Base-by-base conservation (phyloP, 2,888 invertebrate genomes). In the Augochlorella aurata region DNA sequence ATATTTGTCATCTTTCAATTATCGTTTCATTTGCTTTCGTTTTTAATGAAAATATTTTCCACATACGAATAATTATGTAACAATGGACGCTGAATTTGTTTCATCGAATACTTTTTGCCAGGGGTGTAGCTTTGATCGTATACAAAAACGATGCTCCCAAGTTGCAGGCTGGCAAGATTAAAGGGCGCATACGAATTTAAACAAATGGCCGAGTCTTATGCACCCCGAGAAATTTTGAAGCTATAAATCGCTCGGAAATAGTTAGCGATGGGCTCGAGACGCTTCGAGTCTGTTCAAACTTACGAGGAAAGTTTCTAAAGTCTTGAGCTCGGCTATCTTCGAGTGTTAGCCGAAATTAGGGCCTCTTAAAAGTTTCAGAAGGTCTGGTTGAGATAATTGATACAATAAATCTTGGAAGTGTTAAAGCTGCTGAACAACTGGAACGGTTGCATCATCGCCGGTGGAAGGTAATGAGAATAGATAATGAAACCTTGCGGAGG, bases 241-340 rank as follows among this genome's bases (percentile, higher is more conserved):
- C 21, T 61, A 58, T 73, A 52, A 54, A 38, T 58, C 29, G 44
- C 58, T 38, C 24, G 47, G 21, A 45, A 24, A n/a, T 24, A 52
- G 47, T 58, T 80, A 75, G 67, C 47, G 38, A 49, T 49, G 70
- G 45, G 47, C 18, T 54, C 38, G 24, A 66, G 21, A 75, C 58
- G 74, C 69, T 74, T 69, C 47, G 54, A 67, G 49, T 58, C 44
- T 18, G 50, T 67, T 50, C 29, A 38, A 78, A 52, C 69, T 68
- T 68, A 18, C n/a, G n/a, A 29, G 67, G n/a, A 47, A 78, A 54
- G 47, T 45, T 52, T 10, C 16, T 54, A 58, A 49, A 47, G 38
- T 63, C 14, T 18, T 14, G 5, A 63, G n/a, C 29, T 47, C 68
- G 29, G 24, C 49, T 38, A n/a, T 9, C 58, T 68, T 67, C n/a